Evolutionary conservation across 2,797 vertebrate genomes (phyloP).

Genomic region (Xiphophorus birchmanni): DNA sequence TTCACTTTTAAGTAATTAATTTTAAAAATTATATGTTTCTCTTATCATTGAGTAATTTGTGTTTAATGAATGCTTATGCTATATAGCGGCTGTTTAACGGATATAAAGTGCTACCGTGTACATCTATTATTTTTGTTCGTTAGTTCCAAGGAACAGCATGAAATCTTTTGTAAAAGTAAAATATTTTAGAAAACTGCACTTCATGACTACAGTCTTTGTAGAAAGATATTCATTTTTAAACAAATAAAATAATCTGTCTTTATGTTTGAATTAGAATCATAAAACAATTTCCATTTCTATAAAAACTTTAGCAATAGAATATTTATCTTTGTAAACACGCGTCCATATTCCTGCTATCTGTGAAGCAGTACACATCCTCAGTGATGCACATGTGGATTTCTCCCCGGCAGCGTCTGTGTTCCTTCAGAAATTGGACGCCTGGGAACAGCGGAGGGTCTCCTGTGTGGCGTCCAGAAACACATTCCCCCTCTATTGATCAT

Average conservation of each 20-base stretch:
- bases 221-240: background rate
- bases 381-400: background rate
- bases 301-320: background rate
- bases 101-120: background rate
- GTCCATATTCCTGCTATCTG: background rate
- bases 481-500: slow-evolving; percentile 19
- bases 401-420: slow-evolving; percentile 10
- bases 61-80: background rate
- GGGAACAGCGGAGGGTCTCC: slow-evolving; percentile 35
- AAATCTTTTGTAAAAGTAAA: background rate
- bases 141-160: background rate
- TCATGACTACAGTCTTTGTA: background rate
- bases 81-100: background rate
- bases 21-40: background rate
- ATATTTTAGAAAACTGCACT: background rate
- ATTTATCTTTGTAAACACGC: background rate
- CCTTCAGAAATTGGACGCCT: slow-evolving; percentile 44
- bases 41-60: background rate
- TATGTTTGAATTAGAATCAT: background rate
- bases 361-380: background rate
- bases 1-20: background rate
- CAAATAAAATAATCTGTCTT: background rate
- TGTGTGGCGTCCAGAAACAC: slow-evolving; percentile 27
- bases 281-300: background rate
- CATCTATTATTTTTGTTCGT: background rate